A percentile compares a stretch with the other conserved stretches of the same genome.
These are phyloP conservation scores for Drosophila quinaria DNA, from an alignment of 2,888 invertebrate genomes.

Conservation along the genomic window DNA sequence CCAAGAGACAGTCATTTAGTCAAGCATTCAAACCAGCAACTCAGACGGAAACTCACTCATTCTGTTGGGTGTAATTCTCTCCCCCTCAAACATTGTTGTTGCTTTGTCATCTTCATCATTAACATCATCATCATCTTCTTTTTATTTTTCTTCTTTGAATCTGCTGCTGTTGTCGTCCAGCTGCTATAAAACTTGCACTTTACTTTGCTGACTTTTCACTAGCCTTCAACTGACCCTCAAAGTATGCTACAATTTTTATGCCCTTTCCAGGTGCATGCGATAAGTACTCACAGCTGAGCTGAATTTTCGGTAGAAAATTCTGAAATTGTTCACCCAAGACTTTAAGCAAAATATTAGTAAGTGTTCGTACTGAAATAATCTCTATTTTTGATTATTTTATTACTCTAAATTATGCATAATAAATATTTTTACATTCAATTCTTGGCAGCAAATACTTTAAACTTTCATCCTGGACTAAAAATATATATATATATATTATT, in stretches of 20 bases:
- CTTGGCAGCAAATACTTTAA: too few species aligned
- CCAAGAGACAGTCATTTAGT: slow-evolving; percentile 45
- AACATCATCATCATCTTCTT: slow-evolving; percentile 2
- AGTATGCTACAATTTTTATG: slow-evolving; percentile 33
- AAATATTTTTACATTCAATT: too few species aligned
- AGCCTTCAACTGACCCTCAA: slow-evolving; percentile 19
- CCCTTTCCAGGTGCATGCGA: neutral
- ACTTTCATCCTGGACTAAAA: too few species aligned
- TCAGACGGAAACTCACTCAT: slow-evolving; percentile 36
- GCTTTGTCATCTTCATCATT: neutral
- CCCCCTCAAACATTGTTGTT: neutral
- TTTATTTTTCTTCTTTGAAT: neutral
- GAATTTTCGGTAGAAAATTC: too few species aligned
- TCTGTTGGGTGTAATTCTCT: neutral
- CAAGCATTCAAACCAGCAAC: slow-evolving; percentile 42
- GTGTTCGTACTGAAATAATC: neutral
- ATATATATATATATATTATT: too few species aligned
- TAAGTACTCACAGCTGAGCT: too few species aligned
- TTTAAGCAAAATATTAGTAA: too few species aligned
- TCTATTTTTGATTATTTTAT: neutral
- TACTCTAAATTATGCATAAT: neutral
- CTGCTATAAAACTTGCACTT: slow-evolving; percentile 55
- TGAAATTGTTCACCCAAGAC: too few species aligned
- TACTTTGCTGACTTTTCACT: slow-evolving; percentile 26
- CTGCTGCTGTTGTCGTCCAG: slow-evolving; percentile 26